These are phyloP conservation scores for Megaceryle maxima DNA, from an alignment of 2,113 vertebrate genomes.

Conservation along the genomic window DNA sequence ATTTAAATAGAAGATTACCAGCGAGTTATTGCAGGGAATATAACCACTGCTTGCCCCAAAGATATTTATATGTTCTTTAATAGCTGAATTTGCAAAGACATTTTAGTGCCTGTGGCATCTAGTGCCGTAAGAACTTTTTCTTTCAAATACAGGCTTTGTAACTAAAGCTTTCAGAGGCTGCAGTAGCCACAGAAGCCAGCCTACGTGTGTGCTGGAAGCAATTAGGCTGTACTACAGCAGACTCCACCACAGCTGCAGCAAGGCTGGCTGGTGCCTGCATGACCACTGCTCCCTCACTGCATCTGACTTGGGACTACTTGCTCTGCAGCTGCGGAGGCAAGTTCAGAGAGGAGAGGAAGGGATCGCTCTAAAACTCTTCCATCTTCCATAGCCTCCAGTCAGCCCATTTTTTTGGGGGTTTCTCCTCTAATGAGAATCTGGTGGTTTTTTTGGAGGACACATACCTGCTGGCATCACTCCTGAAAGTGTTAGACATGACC, in stretches of 20 bases:
- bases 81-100: neutral
- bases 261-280: fast-evolving
- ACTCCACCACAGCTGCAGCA: fast-evolving
- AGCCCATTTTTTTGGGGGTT: neutral
- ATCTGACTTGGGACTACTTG: neutral
- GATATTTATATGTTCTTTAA: neutral
- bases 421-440: neutral
- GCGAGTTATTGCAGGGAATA: neutral
- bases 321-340: neutral
- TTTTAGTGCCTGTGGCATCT: neutral
- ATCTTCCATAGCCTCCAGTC: neutral
- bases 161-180: neutral
- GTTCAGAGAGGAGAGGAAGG: neutral
- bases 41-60: neutral
- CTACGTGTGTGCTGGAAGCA: neutral
- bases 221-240: neutral
- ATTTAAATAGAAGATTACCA: neutral
- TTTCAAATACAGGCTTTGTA: neutral
- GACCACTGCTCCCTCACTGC: fast-evolving
- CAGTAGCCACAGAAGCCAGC: fast-evolving
- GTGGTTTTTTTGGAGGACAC: fast-evolving
- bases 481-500: neutral
- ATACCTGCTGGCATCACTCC: neutral
- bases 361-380: neutral
- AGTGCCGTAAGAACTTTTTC: neutral